Conservation (phyloP, 1,140 invertebrate species). For the Drosophila triauraria region DNA sequence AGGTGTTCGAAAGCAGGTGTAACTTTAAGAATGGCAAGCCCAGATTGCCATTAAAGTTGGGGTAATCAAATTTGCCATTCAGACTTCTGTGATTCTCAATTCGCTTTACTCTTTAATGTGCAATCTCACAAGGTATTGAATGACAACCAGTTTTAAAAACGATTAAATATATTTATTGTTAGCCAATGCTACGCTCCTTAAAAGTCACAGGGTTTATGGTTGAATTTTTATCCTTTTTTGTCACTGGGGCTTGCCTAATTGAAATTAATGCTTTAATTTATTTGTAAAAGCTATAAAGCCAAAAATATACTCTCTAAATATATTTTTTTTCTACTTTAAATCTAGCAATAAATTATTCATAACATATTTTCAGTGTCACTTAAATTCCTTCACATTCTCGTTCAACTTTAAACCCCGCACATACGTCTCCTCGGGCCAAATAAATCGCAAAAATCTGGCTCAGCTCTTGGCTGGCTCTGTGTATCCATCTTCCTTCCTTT, state of each 20-base stretch:
- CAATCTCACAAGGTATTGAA: background rate
- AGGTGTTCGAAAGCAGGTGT: constrained; percentile 27
- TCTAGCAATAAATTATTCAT: background rate
- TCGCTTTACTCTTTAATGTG: background rate
- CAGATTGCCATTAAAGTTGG: background rate
- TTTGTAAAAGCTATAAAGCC: too few species aligned
- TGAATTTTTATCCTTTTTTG: background rate
- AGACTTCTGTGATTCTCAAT: constrained; percentile 23
- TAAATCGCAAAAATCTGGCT: constrained; percentile 30
- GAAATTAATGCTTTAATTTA: background rate
- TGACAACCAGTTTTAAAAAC: background rate
- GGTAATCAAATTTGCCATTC: background rate
- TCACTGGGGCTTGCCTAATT: background rate
- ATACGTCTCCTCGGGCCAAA: constrained; percentile 23
- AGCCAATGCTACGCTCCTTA: background rate
- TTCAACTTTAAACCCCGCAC: constrained; percentile 16
- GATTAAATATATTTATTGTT: background rate
- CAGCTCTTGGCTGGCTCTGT: constrained; percentile 15
- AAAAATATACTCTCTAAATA: background rate
- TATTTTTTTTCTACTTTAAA: background rate
- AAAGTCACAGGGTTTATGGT: background rate
- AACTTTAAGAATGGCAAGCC: constrained; percentile 2
- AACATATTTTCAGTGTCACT: background rate
- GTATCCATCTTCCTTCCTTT: constrained; percentile 26
- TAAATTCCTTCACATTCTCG: background rate